A percentile compares a stretch with the other conserved stretches of the same genome.
Conservation (phyloP, 2,888 invertebrate genomes). For the Aspidiotus rigidus region DNA sequence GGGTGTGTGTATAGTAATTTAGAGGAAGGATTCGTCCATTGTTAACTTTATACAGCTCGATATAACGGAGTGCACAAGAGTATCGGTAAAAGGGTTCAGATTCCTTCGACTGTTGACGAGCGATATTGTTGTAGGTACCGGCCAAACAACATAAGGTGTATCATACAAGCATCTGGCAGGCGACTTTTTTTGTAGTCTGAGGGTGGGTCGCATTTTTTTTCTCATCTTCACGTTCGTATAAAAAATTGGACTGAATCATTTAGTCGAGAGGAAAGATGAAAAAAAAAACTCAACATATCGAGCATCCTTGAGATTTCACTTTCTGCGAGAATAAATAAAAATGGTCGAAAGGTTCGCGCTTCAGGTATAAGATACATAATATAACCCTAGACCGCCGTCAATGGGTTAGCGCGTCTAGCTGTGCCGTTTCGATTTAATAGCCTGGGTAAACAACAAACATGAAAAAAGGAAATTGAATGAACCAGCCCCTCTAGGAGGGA, state of each 20-base stretch:
- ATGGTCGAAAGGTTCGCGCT: no score
- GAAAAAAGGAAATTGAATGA: no score
- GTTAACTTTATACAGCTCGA: conserved; percentile 15
- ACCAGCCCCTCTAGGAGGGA: no score
- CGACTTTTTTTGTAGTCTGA: conserved; percentile 14
- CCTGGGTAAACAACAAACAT: no score
- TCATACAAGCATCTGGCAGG: conserved; percentile 27
- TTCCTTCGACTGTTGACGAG: conserved; percentile 21
- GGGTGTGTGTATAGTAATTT: conserved; percentile 24
- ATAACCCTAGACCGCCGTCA: no score
- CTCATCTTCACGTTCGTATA: not conserved
- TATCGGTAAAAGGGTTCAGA: conserved; percentile 27
- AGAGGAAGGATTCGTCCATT: conserved; percentile 29
- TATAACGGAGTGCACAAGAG: not conserved
- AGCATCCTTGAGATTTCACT: no score
- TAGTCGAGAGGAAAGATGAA: no score
- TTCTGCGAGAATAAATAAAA: no score
- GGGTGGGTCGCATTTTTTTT: not conserved
- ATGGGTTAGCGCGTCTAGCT: no score
- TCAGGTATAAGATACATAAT: no score
- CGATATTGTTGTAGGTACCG: conserved; percentile 22
- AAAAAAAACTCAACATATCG: no score
- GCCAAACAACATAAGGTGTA: conserved; percentile 27
- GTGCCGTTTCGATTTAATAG: no score
- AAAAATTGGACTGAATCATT: not conserved